Conservation (phyloP, 2,797 vertebrate species). For the Enteromius argenteus region DNA sequence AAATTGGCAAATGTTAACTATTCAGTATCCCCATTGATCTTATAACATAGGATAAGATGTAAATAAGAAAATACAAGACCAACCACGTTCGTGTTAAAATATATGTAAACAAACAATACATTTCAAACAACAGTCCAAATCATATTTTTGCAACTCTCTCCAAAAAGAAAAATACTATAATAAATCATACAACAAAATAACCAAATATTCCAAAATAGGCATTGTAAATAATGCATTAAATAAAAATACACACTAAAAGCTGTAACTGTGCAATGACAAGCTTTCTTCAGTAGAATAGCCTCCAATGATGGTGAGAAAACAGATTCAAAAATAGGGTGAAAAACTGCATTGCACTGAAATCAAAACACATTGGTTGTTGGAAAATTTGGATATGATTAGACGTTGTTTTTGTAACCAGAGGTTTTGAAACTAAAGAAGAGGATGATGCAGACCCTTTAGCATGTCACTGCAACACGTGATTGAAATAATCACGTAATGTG, state of each 20-base stretch:
- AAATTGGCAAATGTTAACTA: neutral
- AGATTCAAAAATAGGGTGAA: neutral
- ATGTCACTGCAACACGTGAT: neutral
- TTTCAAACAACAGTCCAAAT: neutral
- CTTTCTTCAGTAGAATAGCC: constrained; percentile 5
- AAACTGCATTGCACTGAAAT: neutral
- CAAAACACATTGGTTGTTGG: neutral
- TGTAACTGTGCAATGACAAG: constrained; percentile 2
- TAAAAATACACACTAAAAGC: constrained; percentile 4
- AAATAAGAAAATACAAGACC: neutral
- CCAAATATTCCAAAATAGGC: neutral
- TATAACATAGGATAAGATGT: neutral
- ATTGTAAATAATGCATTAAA: constrained; percentile 14
- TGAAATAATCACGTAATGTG: neutral
- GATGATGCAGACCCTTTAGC: neutral
- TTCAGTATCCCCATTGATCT: neutral
- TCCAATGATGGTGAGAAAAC: neutral
- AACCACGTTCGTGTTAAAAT: neutral
- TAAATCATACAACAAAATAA: neutral
- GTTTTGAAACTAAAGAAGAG: neutral
- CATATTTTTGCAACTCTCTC: neutral
- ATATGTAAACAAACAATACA: neutral
- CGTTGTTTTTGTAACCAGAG: neutral
- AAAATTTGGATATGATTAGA: neutral
- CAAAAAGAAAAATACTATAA: neutral